Base-by-base conservation (phyloP, 2,797 vertebrate genomes). In the Poeciliopsis infans region DNA sequence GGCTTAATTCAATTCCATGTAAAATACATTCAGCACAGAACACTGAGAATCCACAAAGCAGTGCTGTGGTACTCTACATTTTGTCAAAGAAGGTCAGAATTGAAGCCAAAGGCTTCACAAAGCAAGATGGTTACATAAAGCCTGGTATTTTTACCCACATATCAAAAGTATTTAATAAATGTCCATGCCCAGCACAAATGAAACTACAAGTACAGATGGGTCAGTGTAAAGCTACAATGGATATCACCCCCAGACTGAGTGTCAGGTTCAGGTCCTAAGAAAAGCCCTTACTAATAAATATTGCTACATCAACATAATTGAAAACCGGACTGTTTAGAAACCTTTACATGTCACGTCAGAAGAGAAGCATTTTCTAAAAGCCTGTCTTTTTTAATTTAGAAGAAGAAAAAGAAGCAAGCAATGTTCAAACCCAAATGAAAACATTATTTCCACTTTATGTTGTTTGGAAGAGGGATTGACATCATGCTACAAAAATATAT, bases 271-370 rank as follows among this genome's bases (percentile, higher is more conserved):
- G 88, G 91, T 95, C 91, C 92, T 93, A 89, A 91, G 87, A 92
- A 93, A 96, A 96, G 94, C 96, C 96, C 95, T 96, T 96, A 89
- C 95, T 96, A 95, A 94, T 95, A 88, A 90, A 95, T 96, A 96
- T 95, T 96, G 96, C 96, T 96, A 96, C 96, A 96, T 96, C 81
- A 95, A 95, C 89, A 84, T 85, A 94, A 95, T 94, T 93, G 85
- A 75, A 89, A 90, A 90, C n/a, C 91, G 90, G 94, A 93, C 93
- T 86, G 79, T 90, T 91, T 80, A 73, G 85, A 89, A 92, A 91
- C 83, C 83, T 86, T 79, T 83, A 87, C 81, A 71, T 85, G 91
- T 87, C 91, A 91, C 84, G 39, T 86, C 77, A 86, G 83, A 89
- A 83, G 88, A 83, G 79, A 91, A 87, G 83, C 75, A 47, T 88